Evolutionary conservation across 2,888 invertebrate genomes (phyloP).

Genomic region (Agapostemon virescens): DNA sequence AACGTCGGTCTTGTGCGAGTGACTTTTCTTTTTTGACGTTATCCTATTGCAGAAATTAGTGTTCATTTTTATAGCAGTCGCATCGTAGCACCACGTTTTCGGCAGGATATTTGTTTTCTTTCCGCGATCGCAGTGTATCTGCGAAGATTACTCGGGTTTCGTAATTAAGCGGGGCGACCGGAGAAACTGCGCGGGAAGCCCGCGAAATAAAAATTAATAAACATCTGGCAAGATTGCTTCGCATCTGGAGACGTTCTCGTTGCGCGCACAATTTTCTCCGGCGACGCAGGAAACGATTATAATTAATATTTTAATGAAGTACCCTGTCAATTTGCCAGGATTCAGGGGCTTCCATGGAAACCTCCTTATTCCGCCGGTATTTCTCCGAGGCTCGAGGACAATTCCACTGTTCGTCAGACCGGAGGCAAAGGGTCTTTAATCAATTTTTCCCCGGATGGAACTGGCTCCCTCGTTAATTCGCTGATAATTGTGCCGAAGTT

Average conservation of each 20-base stretch:
- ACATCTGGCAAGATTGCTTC: neutral
- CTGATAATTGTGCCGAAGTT: neutral
- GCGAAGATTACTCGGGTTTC: neutral
- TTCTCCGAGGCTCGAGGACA: neutral
- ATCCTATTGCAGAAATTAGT: no score
- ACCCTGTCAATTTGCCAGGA: neutral
- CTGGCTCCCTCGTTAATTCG: neutral
- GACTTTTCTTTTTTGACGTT: no score
- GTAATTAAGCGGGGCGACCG: neutral
- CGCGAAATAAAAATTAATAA: neutral
- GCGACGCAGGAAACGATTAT: neutral
- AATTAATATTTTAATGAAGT: conserved; percentile 3
- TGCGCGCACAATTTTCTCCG: neutral
- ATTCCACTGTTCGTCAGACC: neutral
- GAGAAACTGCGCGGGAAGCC: neutral
- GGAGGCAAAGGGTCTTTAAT: neutral
- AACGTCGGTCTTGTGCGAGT: no score
- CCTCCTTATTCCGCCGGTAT: neutral
- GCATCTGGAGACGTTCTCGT: neutral
- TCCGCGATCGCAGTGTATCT: neutral
- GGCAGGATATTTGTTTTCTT: neutral
- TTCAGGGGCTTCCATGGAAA: neutral
- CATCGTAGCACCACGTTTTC: neutral
- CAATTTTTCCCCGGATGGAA: neutral
- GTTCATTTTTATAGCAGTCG: no score